phyloP scores from a whole-genome alignment of 2,113 vertebrate genomes.

The Dicerorhinus sumatrensis region DNA sequence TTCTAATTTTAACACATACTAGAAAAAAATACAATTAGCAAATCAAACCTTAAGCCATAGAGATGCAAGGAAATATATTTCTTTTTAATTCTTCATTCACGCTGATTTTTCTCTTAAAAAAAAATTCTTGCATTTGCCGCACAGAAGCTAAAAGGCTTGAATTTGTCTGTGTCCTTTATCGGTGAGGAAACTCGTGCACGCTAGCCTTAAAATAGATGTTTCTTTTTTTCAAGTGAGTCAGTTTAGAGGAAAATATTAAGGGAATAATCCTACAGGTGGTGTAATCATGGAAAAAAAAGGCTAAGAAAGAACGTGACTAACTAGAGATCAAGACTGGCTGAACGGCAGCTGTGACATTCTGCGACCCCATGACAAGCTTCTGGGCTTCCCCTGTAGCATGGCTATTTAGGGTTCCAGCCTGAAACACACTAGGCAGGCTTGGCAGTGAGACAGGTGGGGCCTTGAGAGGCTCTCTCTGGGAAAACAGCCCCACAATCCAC shows the following conservation, averaged over 20 bases:
- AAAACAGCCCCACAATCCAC: neutral
- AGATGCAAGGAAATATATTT: neutral
- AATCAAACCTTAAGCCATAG: neutral
- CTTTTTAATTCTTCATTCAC: neutral
- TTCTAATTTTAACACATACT: neutral
- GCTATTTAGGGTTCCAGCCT: constrained; percentile 54
- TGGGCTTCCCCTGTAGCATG: neutral
- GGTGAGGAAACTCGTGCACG: neutral
- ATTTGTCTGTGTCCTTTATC: neutral
- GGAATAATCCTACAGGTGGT: constrained; percentile 50
- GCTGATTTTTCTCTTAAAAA: neutral
- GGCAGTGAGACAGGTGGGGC: neutral
- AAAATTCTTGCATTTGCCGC: rapidly evolving
- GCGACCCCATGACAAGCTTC: neutral
- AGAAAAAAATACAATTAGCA: neutral
- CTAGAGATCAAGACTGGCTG: neutral
- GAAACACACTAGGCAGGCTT: neutral
- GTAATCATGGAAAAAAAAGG: neutral
- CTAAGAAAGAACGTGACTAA: constrained; percentile 31
- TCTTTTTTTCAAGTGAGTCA: neutral
- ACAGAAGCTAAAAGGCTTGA: neutral
- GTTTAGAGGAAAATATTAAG: constrained; percentile 40
- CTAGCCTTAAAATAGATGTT: constrained; percentile 20
- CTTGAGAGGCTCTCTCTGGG: neutral
- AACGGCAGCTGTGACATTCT: constrained; percentile 60